phyloP scores from a whole-genome alignment of 2,888 invertebrate genomes.

The Lasioglossum figueresi region DNA sequence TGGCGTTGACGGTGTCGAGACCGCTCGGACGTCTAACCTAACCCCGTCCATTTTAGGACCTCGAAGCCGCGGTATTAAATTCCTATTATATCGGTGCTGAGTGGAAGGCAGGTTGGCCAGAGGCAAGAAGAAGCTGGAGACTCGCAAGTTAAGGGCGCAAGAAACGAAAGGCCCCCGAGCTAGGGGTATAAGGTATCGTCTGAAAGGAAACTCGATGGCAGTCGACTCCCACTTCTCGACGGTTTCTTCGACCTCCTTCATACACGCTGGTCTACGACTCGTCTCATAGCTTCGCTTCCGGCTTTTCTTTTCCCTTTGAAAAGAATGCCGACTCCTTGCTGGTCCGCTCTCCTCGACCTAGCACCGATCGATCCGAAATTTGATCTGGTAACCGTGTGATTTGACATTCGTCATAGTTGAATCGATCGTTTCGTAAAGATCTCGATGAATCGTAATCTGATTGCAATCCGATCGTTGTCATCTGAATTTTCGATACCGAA shows the following conservation, averaged over 20 bases:
- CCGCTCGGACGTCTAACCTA: not conserved
- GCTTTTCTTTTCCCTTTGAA: conserved; percentile 29
- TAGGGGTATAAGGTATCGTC: conserved; percentile 54
- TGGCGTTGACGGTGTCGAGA: conserved; percentile 19
- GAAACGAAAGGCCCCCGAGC: conserved; percentile 48
- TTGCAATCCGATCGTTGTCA: not conserved
- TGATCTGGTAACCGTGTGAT: not conserved
- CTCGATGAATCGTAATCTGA: not conserved
- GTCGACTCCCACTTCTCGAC: conserved; percentile 51
- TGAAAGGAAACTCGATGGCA: conserved; percentile 64
- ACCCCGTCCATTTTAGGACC: conserved; percentile 22
- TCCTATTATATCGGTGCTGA: conserved; percentile 57
- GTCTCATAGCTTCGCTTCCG: conserved; percentile 37
- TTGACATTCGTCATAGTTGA: not conserved
- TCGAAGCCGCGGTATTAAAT: conserved; percentile 60
- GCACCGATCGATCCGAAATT: conserved; percentile 17
- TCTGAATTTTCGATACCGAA: not conserved
- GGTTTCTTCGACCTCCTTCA: conserved; percentile 51
- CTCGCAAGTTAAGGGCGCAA: conserved; percentile 54
- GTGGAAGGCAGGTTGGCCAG: conserved; percentile 43
- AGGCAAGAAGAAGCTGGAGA: conserved; percentile 33
- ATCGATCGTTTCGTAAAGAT: not conserved
- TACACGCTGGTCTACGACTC: conserved; percentile 27
- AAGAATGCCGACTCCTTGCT: conserved; percentile 22
- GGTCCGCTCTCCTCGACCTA: conserved; percentile 21